Base-by-base conservation (phyloP, 2,888 invertebrate species). In the Mylabris sibirica region DNA sequence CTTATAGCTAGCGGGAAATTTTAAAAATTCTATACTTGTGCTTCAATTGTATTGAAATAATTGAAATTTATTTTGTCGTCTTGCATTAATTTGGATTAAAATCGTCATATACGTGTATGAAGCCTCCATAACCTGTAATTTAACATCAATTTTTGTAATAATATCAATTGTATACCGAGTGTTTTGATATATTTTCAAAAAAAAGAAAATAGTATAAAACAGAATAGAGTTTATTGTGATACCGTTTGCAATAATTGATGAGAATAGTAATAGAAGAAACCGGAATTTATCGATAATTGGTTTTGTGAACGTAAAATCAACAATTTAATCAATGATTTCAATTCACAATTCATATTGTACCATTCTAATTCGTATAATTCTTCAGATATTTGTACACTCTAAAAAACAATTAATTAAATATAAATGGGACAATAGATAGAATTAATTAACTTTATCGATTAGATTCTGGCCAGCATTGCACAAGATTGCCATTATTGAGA, bases 11-110 rank as follows among this genome's bases (percentile, higher is more conserved):
- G 44, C 44, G 44, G 63, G 78, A 77, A 70, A 76, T 74, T 24
- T 69, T 75, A 22, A 69, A 80, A 30, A 30, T 30, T 30, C 5
- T 30, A 30, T 30, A 65, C 80, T 79, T 69, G 67, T 74, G n/a
- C 68, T 80, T 71, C 80, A 81, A 66, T 71, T 80, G 49, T 41
- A n/a, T 49, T 20, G 41, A 41, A 41, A 14, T 14, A 41, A 17
- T 17, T 17, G 8, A 30, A 0, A 14, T 44, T 44, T 44, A 17
- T 44, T 17, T 17, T 17, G 6, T 17, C 9, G 17, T 22, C 3
- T 53, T 12, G 4, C 11, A 22, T 44, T 20, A 22, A 53, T 22
- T 22, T 53, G 53, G 22, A 9, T 22, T 11, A 53, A 22, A 53
- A 53, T 53, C 11, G 53, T 53, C 53, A 53, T 53, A 22, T 22